These are phyloP conservation scores for Chaetophractus vellerosus DNA, from an alignment of 2,797 vertebrate genomes.

Conservation along the genomic window DNA sequence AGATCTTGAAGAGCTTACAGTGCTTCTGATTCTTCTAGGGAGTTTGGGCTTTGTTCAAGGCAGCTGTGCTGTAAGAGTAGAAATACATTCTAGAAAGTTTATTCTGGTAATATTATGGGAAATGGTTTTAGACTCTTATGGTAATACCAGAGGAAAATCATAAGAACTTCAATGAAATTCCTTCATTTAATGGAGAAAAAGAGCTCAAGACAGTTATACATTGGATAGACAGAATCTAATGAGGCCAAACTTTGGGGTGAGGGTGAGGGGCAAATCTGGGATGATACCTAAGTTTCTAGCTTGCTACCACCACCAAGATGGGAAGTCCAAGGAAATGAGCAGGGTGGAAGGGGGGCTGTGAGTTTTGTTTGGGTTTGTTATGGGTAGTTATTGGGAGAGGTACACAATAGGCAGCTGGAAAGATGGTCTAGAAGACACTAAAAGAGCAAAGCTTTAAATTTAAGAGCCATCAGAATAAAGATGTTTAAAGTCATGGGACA, in stretches of 20 bases:
- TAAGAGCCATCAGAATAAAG: neutral
- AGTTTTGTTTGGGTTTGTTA: neutral
- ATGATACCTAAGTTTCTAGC: neutral
- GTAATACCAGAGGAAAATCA: neutral
- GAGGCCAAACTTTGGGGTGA: neutral
- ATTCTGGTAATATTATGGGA: neutral
- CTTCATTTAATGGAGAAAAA: neutral
- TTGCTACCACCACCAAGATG: neutral
- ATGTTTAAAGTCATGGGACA: neutral
- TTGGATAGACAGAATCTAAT: accelerated
- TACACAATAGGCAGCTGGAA: neutral
- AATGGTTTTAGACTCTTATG: neutral
- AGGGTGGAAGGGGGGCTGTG: neutral
- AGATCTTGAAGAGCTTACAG: neutral
- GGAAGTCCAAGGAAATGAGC: neutral
- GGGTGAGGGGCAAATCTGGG: neutral
- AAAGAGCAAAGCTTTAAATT: neutral
- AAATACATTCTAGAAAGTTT: neutral
- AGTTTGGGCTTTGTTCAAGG: neutral
- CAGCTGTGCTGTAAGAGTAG: neutral
- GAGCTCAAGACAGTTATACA: neutral
- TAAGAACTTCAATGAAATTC: neutral
- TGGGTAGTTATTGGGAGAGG: neutral
- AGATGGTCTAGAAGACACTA: neutral
- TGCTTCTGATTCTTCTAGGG: neutral